Percentiles rank a stretch among this genome's conserved stretches.
Conservation (phyloP, 1,140 invertebrate species). For the Zaprionus ghesquierei region DNA sequence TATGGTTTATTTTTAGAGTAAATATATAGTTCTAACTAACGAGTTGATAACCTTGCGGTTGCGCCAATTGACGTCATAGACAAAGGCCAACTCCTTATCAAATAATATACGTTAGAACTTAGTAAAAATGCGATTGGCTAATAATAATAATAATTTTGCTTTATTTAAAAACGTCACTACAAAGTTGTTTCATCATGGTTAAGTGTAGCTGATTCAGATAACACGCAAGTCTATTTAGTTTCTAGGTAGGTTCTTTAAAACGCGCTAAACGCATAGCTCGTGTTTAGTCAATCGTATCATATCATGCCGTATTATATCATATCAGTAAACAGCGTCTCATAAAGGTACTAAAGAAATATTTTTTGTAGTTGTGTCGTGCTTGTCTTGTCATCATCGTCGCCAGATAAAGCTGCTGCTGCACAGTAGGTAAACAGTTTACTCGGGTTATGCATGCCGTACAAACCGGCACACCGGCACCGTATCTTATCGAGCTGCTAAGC, state of each 20-base stretch:
- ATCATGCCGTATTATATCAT: conserved; percentile 12
- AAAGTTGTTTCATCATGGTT: conserved; percentile 78
- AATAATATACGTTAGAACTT: background rate
- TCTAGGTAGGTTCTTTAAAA: conserved; percentile 60
- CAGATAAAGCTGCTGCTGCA: conserved; percentile 37
- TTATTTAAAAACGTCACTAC: conserved; percentile 82
- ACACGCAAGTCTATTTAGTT: conserved; percentile 60
- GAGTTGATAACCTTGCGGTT: background rate
- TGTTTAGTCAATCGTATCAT: conserved; percentile 35
- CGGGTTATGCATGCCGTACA: background rate
- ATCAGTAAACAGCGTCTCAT: conserved; percentile 48
- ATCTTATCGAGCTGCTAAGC: conserved; percentile 40
- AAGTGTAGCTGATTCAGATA: conserved; percentile 76
- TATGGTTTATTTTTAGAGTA: background rate
- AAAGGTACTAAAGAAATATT: conserved; percentile 75
- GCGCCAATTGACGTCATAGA: conserved; percentile 50
- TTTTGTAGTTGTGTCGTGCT: conserved; percentile 18
- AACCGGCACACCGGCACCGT: background rate
- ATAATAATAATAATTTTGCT: conserved; percentile 74
- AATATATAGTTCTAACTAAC: background rate
- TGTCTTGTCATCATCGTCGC: conserved; percentile 12
- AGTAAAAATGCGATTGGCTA: conserved; percentile 27
- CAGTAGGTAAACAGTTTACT: conserved; percentile 9
- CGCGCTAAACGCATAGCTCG: conserved; percentile 67
- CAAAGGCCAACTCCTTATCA: conserved; percentile 25